Percentiles rank a stretch among this genome's conserved stretches.
Conservation (phyloP, 2,797 vertebrate genomes). For the Sibirionetta formosa region DNA sequence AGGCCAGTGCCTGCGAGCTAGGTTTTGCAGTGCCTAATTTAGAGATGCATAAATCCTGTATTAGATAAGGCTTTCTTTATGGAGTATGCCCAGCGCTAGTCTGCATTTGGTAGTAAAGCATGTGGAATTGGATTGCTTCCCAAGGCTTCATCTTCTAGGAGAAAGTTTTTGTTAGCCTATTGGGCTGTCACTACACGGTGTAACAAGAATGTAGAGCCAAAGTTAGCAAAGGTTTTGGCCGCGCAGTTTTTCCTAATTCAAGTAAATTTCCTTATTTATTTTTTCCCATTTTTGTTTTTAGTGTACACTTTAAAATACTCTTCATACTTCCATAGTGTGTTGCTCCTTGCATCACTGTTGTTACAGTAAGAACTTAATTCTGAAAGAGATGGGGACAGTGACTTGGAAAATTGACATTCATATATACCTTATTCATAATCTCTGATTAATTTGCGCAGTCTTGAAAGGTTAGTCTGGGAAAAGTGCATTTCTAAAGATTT, state of each 20-base stretch:
- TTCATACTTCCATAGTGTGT: background rate
- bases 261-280: background rate
- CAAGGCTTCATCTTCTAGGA: background rate
- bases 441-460: background rate
- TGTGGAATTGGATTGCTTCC: conserved; percentile 24
- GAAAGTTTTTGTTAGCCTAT: background rate
- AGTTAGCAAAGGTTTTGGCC: background rate
- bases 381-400: background rate
- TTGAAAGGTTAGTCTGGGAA: background rate
- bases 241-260: background rate
- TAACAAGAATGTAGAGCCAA: background rate
- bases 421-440: background rate
- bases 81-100: background rate
- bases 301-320: background rate
- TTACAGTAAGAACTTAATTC: background rate
- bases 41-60: conserved; percentile 5
- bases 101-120: conserved; percentile 4
- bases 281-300: background rate
- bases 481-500: background rate
- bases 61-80: background rate
- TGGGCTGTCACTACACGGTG: background rate
- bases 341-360: background rate
- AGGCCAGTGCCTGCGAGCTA: background rate
- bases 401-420: background rate
- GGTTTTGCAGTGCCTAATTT: background rate